A percentile compares a stretch with the other conserved stretches of the same genome.
Conservation (phyloP, 2,113 vertebrate genomes). For the Herpetotheres cachinnans region DNA sequence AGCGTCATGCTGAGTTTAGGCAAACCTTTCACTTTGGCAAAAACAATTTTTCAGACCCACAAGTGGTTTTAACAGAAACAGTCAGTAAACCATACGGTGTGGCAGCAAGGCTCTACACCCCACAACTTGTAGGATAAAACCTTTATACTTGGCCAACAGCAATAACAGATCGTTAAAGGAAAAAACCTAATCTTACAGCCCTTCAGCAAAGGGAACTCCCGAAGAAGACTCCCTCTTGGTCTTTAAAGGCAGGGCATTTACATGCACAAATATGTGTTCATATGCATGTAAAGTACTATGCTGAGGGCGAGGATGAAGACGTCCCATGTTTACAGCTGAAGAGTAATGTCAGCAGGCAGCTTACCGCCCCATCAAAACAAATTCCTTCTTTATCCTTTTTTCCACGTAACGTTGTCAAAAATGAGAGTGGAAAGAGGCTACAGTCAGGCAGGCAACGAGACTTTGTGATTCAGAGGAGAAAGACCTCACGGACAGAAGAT, state of each 20-base stretch:
- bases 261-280: fast-evolving
- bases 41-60: not conserved
- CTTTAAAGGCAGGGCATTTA: not conserved
- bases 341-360: not conserved
- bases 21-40: not conserved
- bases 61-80: not conserved
- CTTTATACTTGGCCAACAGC: not conserved
- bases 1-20: not conserved
- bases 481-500: not conserved
- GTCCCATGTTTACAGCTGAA: not conserved
- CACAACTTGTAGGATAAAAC: not conserved
- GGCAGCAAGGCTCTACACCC: not conserved
- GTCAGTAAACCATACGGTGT: not conserved
- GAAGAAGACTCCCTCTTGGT: not conserved
- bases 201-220: not conserved
- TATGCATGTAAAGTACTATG: fast-evolving
- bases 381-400: not conserved
- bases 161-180: not conserved
- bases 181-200: not conserved
- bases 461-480: not conserved
- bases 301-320: not conserved
- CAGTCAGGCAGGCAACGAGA: not conserved
- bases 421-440: not conserved
- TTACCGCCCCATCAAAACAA: not conserved
- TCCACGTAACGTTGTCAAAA: not conserved